Evolutionary conservation across 2,797 vertebrate genomes (phyloP), one percentile per base, ranked within the genome.

Genomic region (Pangasius larnaudii): DNA sequence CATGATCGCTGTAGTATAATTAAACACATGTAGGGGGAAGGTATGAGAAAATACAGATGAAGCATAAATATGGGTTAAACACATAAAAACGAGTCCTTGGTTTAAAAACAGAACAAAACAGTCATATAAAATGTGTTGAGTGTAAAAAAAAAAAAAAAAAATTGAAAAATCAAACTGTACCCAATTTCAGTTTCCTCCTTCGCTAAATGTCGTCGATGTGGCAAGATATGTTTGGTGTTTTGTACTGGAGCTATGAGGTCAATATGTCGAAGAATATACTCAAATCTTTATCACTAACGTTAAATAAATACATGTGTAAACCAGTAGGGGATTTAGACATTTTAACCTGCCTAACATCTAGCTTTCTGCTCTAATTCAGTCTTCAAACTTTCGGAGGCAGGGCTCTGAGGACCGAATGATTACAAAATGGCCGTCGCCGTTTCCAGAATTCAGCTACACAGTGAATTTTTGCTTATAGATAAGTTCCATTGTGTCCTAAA

Each of bases 41-140:
- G 85, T 13, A 36, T 14, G 30, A 79, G 83, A 85, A 87, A 86
- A 86, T 86, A 88, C 80, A 89, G 56, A 78, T 69, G 61, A 63
- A 87, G 85, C 77, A 80, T 88, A 90, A 89, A 90, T 61, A 61
- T 87, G 79, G 86, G 67, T 61, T 87, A 91, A 89, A 90, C 61
- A 81, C 75, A 65, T 46, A 86, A 88, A 84, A 69, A 85, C n/a
- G 33, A 89, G 86, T 88, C 61, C n/a, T 71, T 22, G 27, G 33
- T 58, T 82, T 51, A 77, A 83, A 85, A 84, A 85, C 46, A 30
- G n/a, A 33, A 69, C 3, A 39, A 42, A 61, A 36, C 53, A 81
- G 53, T 3, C 81, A 49, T 65, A 67, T 81, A 67, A 84, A 84
- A 67, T 42, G 58, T 65, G 42, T 83, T 1, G 22, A 63, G 39